phyloP scores from a whole-genome alignment of 2,888 invertebrate genomes.

The Laothoe populi region DNA sequence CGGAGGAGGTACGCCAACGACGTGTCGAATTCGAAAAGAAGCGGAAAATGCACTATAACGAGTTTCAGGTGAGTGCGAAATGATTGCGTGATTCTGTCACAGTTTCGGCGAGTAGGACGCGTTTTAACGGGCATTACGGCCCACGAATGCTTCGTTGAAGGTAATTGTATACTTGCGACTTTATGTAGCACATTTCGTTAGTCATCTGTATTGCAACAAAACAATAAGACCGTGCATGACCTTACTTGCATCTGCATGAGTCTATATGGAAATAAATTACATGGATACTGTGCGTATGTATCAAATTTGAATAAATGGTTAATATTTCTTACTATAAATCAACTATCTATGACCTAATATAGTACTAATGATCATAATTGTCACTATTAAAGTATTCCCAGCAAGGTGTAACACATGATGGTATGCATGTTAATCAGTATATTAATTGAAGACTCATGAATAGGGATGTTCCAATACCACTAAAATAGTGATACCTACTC shows the following conservation, averaged over 20 bases:
- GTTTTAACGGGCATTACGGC: not conserved
- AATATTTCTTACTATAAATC: no score
- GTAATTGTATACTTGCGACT: not conserved
- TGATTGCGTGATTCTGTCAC: conserved; percentile 39
- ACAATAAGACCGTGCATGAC: not conserved
- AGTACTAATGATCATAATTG: no score
- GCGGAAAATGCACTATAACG: conserved; percentile 98
- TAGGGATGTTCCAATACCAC: conserved; percentile 3
- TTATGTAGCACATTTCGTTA: conserved; percentile 1
- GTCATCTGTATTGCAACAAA: not conserved
- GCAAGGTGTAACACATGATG: not conserved
- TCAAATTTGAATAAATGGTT: no score
- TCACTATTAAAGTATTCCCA: no score
- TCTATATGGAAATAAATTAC: no score
- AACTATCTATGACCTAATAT: no score
- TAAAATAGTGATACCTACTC: no score
- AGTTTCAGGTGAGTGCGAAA: conserved; percentile 86
- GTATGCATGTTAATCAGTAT: conserved; percentile 6
- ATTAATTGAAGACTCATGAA: conserved; percentile 8
- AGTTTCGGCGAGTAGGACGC: conserved; percentile 15
- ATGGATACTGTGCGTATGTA: no score
- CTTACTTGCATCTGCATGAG: not conserved
- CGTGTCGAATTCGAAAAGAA: conserved; percentile 95
- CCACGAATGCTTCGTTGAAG: not conserved
- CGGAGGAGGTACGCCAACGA: conserved; percentile 87